Evolutionary conservation across 2,888 invertebrate species (phyloP), one percentile per base, ranked within the genome.

Genomic region (Chloromyia formosa): DNA sequence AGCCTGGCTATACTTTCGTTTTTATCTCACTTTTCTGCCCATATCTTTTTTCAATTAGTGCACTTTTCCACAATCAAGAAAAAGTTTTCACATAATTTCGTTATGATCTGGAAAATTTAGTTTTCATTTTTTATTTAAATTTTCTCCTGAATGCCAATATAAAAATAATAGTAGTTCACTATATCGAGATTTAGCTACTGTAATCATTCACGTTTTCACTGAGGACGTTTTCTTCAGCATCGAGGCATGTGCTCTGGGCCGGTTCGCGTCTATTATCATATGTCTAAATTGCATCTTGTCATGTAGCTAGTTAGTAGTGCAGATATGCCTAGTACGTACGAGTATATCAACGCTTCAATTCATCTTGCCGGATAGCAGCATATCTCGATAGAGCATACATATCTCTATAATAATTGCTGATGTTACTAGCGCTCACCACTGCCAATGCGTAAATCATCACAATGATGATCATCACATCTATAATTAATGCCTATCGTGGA

Each of bases 31-130:
- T 49, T 49, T 49, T 12, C 49, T 7, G 49, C 49, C 12, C 49
- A 12, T 49, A n/a, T 49, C 49, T 12, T 49, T 49, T 10, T 12
- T 49, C 20, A 56, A 20, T 22, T 56, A 56, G 10, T 18, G 14
- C 16, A 56, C 22, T 66, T 66, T 66, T 66, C 66, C 49, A 66
- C 66, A 9, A 45, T 66, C 66, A 49, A 40, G 62, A 35, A 40
- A 35, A 18, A 10, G 27, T 71, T 71, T 71, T 71, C 71, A 71
- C 71, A 40, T 71, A 58, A 71, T 71, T 71, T 56, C 53, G 71
- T 56, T 56, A 71, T 71, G 71, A 71, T 71, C 71, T 71, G 71
- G 71, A 71, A 71, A 56, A 71, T 56, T 16, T 20, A 56, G 58
- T 71, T 71, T 71, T 56, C 71, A 35, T 71, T 71, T 71, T 35